Evolutionary conservation across 92 coral and sea anemone genomes (phyloP).

Genomic region (Umimayanthus kanabou): DNA sequence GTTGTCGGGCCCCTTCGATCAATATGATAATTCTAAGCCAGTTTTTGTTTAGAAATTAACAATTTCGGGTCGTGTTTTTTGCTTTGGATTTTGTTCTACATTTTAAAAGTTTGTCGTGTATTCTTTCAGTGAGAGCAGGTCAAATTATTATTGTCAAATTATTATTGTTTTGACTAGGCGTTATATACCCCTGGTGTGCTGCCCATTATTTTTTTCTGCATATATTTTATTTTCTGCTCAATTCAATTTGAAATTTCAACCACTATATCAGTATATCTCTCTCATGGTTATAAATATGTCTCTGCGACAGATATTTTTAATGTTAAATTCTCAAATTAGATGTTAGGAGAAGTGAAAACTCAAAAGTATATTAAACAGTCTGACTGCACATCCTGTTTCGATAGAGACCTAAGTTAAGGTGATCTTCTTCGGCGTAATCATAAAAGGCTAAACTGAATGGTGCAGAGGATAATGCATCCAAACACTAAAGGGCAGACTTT

Average conservation of each 20-base stretch:
- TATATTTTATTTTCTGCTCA: neutral
- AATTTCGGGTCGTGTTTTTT: neutral
- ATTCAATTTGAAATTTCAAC: neutral
- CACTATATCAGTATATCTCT: neutral
- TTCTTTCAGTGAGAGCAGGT: neutral
- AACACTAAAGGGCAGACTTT: no score
- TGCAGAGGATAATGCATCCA: no score
- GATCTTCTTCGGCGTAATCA: no score
- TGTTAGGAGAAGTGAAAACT: no score
- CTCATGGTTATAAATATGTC: no score
- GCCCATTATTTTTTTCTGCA: neutral
- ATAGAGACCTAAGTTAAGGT: no score
- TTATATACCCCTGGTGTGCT: conserved; percentile 1
- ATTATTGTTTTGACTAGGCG: neutral
- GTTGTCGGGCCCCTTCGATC: neutral
- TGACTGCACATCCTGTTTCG: no score
- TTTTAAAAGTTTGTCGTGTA: neutral
- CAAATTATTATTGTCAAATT: no score
- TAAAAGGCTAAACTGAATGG: no score
- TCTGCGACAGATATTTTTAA: no score
- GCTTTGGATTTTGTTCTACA: neutral
- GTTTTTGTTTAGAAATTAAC: neutral
- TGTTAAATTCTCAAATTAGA: no score
- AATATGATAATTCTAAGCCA: neutral
- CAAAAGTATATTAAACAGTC: no score